phyloP scores from a whole-genome alignment of 2,888 invertebrate genomes.

The Cephus sareptanus region DNA sequence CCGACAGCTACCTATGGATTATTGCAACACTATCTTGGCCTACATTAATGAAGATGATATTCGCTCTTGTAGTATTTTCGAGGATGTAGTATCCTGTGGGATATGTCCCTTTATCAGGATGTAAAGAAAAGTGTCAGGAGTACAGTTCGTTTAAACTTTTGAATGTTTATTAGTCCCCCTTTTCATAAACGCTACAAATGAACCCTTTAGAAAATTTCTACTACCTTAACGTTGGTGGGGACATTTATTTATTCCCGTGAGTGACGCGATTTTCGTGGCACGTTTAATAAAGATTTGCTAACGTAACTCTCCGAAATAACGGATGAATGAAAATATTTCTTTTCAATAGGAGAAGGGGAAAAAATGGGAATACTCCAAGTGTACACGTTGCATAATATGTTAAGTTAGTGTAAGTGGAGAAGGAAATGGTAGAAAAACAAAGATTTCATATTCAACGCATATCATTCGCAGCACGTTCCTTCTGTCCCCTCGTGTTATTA shows the following conservation, averaged over 20 bases:
- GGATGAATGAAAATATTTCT: background rate
- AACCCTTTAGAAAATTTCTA: background rate
- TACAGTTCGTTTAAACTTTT: background rate
- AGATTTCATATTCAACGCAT: background rate
- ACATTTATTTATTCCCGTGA: background rate
- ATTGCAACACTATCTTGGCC: conserved; percentile 46
- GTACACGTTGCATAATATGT: background rate
- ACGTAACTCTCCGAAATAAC: background rate
- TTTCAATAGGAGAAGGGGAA: background rate
- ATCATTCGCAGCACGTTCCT: background rate
- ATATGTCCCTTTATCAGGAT: background rate
- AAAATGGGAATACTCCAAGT: background rate
- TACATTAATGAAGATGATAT: conserved; percentile 24
- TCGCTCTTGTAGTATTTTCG: background rate
- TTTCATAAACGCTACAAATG: background rate
- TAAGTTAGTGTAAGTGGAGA: background rate
- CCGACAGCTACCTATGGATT: conserved; percentile 36
- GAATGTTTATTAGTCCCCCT: background rate
- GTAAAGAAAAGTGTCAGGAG: background rate
- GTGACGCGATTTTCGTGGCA: background rate
- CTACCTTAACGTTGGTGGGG: background rate
- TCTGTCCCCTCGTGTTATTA: background rate
- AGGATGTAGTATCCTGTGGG: background rate
- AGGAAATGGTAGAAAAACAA: background rate
- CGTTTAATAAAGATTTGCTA: background rate